Evolutionary conservation across 2,797 vertebrate species (phyloP), one percentile per base, ranked within the genome.

Genomic region (Lutjanus campechanus): DNA sequence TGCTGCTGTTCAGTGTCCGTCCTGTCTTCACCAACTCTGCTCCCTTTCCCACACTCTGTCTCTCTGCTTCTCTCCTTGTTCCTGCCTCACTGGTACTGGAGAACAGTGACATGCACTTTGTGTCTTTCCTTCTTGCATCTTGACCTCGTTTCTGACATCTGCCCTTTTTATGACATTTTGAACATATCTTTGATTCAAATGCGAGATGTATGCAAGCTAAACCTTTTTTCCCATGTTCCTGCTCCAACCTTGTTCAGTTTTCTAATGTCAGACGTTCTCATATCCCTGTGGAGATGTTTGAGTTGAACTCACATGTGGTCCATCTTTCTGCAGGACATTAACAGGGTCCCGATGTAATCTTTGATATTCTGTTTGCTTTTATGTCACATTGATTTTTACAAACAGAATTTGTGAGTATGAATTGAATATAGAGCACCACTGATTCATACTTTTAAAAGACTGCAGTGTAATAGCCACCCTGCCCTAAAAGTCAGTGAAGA

Each of bases 1-100:
- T 76, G 76, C 81, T 73, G 85, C 77, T 75, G 80, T 77, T 83
- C 80, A 64, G 0, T 64, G 81, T 89, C 84, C 41, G 43, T 84
- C 74, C 73, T 53, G 2, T 83, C 64, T 55, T 79, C 86, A 64
- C 68, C 70, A 76, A 3, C 79, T 79, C 58, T 15, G 4, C 75
- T 80, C 36, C 16, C 41, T 81, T 87, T 81, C 86, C 81, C 82
- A 82, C 81, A 80, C 68, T 76, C 65, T 22, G 51, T 76, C 51
- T 64, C 46, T 69, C 40, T 25, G 36, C 59, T 46, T 41, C 73
- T 73, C 69, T n/a, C 11, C 49, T 73, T 15, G 44, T 20, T 12
- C 22, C 66, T 59, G 55, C 51, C 51, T 80, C 73, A 13, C 66
- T 76, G 51, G 20, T 64, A 63, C 61, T 47, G 51, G 11, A 72